Evolutionary conservation across 1,140 invertebrate species (phyloP).

Genomic region (Cataglyphis hispanica): DNA sequence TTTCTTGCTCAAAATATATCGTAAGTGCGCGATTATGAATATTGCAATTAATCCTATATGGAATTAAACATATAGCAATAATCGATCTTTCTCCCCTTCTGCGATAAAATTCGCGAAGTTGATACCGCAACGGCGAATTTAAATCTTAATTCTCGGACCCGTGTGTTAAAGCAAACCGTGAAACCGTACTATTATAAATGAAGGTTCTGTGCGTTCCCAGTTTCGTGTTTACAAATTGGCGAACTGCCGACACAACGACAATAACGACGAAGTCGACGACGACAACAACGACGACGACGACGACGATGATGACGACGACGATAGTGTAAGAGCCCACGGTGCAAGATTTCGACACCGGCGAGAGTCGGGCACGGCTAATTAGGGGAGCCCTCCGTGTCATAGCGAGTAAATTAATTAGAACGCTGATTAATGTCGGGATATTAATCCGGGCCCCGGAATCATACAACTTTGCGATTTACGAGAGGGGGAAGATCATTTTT

Average conservation of each 20-base stretch:
- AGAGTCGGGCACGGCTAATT: constrained; percentile 80
- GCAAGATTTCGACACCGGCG: constrained; percentile 84
- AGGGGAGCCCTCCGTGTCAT: constrained; percentile 77
- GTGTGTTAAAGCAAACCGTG: constrained; percentile 23
- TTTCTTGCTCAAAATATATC: neutral
- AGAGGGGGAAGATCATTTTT: constrained; percentile 15
- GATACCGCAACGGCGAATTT: constrained; percentile 37
- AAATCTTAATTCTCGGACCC: constrained; percentile 22
- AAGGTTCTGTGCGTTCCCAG: constrained; percentile 69
- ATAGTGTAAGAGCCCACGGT: constrained; percentile 70
- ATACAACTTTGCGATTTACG: neutral
- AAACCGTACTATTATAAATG: constrained; percentile 77
- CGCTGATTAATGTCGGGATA: constrained; percentile 81
- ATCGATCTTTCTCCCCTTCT: constrained; percentile 43
- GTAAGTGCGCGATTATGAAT: neutral
- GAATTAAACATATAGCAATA: neutral
- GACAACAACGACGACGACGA: neutral
- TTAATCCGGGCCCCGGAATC: constrained; percentile 73
- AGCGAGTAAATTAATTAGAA: constrained; percentile 83
- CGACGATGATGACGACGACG: constrained; percentile 62
- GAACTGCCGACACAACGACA: constrained; percentile 57
- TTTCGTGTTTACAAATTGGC: constrained; percentile 83
- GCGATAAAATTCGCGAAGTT: constrained; percentile 8
- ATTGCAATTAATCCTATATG: neutral
- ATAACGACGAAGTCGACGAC: neutral